phyloP scores from a whole-genome alignment of 92 coral and sea anemone species.

The Umimayanthus chanpuru region DNA sequence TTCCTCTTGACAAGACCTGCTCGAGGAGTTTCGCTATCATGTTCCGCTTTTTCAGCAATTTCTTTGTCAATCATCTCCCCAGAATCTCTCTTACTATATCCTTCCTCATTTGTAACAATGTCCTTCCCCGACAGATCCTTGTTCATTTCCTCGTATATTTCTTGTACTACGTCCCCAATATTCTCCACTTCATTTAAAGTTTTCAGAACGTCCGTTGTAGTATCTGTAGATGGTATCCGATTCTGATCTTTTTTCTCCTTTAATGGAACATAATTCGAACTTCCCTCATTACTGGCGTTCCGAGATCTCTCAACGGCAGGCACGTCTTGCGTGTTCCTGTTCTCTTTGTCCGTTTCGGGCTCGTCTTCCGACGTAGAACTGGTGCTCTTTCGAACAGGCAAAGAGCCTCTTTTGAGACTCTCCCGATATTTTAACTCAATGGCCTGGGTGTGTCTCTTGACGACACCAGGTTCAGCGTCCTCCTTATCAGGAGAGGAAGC shows the following conservation, averaged over 20 bases:
- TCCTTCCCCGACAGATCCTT: constrained; percentile 41
- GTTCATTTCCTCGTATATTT: constrained; percentile 64
- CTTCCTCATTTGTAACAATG: not conserved
- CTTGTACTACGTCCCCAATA: constrained; percentile 45
- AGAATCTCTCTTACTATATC: not conserved
- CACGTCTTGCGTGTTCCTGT: not conserved
- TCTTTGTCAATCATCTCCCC: not conserved
- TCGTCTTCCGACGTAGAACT: constrained; percentile 40
- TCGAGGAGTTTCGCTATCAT: constrained; percentile 6
- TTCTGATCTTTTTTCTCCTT: constrained; percentile 11
- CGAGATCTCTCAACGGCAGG: not conserved
- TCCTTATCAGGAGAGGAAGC: constrained; percentile 3
- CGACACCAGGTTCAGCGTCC: constrained; percentile 61
- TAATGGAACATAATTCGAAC: not conserved
- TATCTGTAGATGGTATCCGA: not conserved
- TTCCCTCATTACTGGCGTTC: not conserved
- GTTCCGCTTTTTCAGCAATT: not conserved
- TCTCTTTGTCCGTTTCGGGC: constrained; percentile 39
- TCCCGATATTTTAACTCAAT: constrained; percentile 46
- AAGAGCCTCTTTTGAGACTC: constrained; percentile 23
- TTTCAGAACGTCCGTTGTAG: not conserved
- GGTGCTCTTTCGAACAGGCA: constrained; percentile 19
- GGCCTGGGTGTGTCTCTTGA: constrained; percentile 68
- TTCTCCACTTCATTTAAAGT: not conserved
- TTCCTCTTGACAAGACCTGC: constrained; percentile 60